These are phyloP conservation scores for Auanema freiburgensis DNA, from an alignment of 2,888 invertebrate species.

Conservation along the genomic window DNA sequence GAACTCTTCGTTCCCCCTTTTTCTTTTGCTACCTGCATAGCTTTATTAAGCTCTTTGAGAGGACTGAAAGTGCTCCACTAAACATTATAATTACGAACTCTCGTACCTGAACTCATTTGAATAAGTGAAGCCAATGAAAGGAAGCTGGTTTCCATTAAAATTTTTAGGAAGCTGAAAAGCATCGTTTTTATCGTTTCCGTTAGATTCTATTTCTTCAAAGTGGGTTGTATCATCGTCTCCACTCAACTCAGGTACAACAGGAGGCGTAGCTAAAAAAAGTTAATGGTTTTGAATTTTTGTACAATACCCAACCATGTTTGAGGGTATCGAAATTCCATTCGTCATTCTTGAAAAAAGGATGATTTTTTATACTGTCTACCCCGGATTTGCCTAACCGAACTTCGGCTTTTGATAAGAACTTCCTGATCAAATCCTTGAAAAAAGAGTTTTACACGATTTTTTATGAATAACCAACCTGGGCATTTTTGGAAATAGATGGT, in stretches of 20 bases:
- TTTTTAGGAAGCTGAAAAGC: constrained; percentile 94
- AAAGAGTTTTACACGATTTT: background rate
- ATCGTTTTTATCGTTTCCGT: constrained; percentile 72
- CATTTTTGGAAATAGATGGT: constrained; percentile 81
- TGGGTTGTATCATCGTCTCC: constrained; percentile 97
- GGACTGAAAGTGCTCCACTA: constrained; percentile 10
- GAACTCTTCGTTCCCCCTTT: background rate
- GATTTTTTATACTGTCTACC: constrained; percentile 89
- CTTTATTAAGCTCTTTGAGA: background rate
- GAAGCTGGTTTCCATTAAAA: constrained; percentile 96
- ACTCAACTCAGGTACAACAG: constrained; percentile 90
- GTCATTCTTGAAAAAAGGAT: constrained; percentile 92
- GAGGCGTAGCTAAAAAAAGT: constrained; percentile 73
- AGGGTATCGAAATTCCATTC: constrained; percentile 97
- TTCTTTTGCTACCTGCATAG: background rate
- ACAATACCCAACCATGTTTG: constrained; percentile 74
- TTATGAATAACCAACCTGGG: constrained; percentile 64
- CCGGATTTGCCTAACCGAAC: constrained; percentile 80
- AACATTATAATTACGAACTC: background rate
- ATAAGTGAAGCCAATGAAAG: constrained; percentile 97
- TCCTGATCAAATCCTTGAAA: constrained; percentile 78
- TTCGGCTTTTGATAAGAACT: constrained; percentile 80
- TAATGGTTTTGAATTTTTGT: background rate
- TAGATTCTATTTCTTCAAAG: constrained; percentile 80
- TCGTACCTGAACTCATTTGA: constrained; percentile 72